phyloP scores from a whole-genome alignment of 2,888 invertebrate genomes.

The Heliothis peltigera region DNA sequence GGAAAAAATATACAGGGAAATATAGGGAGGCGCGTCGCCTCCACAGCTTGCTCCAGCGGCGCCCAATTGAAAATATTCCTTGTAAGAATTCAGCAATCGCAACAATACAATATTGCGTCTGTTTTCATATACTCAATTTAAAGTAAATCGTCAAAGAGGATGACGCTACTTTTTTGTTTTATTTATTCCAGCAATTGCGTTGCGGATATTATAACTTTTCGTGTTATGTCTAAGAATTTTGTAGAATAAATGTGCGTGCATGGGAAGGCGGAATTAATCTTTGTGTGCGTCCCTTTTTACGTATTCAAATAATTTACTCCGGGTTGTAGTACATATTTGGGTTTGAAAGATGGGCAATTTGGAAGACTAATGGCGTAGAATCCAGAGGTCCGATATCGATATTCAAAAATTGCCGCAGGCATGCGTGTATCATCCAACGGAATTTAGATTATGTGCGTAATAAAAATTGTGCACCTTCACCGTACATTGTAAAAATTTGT shows the following conservation, averaged over 20 bases:
- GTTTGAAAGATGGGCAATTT: slow-evolving; percentile 61
- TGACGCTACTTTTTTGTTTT: slow-evolving; percentile 37
- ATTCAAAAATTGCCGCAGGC: slow-evolving; percentile 50
- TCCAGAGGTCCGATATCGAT: slow-evolving; percentile 55
- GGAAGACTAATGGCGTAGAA: slow-evolving; percentile 56
- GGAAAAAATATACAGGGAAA: slow-evolving; percentile 84
- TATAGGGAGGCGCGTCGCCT: slow-evolving; percentile 67
- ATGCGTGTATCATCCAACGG: slow-evolving; percentile 35
- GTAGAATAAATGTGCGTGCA: slow-evolving; percentile 57
- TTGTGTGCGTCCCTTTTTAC: slow-evolving; percentile 54
- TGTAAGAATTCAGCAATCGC: slow-evolving; percentile 64
- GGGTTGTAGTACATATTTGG: slow-evolving; percentile 60
- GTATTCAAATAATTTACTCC: slow-evolving; percentile 62
- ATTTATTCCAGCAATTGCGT: slow-evolving; percentile 46
- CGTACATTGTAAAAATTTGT: background rate
- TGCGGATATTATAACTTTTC: slow-evolving; percentile 42
- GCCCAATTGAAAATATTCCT: slow-evolving; percentile 67
- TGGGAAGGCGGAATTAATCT: slow-evolving; percentile 54
- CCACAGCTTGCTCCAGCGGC: slow-evolving; percentile 61
- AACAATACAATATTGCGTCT: slow-evolving; percentile 47
- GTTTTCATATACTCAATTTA: slow-evolving; percentile 51
- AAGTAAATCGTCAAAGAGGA: slow-evolving; percentile 53
- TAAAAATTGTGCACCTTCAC: slow-evolving; percentile 26
- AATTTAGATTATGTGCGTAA: slow-evolving; percentile 44
- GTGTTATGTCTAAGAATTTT: slow-evolving; percentile 36